Conservation (phyloP, 1,140 invertebrate genomes). For the Brachystomella parvula region DNA sequence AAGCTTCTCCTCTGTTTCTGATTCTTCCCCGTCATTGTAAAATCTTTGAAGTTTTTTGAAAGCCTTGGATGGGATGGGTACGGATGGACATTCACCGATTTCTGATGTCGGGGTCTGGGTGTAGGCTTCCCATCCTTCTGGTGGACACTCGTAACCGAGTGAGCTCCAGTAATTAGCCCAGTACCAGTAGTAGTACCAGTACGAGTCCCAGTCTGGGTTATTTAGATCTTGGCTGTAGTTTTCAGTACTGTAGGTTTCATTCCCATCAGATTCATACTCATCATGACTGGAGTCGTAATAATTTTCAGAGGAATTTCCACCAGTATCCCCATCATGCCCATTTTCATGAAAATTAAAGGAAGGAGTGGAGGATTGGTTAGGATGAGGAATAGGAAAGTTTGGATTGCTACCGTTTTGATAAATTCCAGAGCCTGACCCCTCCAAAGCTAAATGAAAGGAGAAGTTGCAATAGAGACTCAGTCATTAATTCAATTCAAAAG, state of each 20-base stretch:
- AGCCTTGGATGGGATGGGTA: not conserved
- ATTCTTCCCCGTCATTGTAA: slow-evolving; percentile 9
- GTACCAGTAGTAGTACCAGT: slow-evolving; percentile 38
- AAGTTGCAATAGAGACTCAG: slow-evolving; percentile 8
- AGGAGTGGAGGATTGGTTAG: not conserved
- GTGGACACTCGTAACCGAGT: slow-evolving; percentile 26
- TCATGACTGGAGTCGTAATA: not conserved
- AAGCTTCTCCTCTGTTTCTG: not conserved
- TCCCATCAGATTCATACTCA: not conserved
- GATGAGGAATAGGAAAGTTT: slow-evolving; percentile 8
- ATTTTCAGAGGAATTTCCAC: slow-evolving; percentile 1
- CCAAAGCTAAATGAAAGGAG: slow-evolving; percentile 10
- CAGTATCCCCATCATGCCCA: not conserved
- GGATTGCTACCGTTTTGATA: not conserved
- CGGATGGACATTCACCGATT: not conserved
- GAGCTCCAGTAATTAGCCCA: slow-evolving; percentile 32
- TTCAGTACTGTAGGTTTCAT: not conserved
- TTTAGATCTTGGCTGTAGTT: not conserved
- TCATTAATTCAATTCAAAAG: not conserved
- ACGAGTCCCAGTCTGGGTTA: slow-evolving; percentile 18
- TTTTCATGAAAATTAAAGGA: not conserved
- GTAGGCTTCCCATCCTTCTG: slow-evolving; percentile 15
- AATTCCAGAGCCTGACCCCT: slow-evolving; percentile 12
- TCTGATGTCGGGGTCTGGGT: not conserved
- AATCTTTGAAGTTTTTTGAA: not conserved